Conservation (phyloP, 2,888 invertebrate genomes). For the Troides oblongomaculatus region DNA sequence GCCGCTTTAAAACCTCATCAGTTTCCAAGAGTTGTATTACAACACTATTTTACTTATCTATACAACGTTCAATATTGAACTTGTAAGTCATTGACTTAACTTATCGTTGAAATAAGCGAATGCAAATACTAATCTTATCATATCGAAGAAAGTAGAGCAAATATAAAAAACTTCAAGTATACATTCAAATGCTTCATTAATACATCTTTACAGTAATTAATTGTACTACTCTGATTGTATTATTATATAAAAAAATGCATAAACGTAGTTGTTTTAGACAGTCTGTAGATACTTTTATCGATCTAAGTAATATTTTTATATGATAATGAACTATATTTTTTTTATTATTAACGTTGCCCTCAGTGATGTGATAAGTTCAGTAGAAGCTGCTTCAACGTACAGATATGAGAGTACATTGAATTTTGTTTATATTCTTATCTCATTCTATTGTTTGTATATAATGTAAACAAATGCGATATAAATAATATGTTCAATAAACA, state of each 20-base stretch:
- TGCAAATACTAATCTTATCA: slow-evolving; percentile 18
- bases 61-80: slow-evolving; percentile 35
- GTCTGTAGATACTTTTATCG: no score
- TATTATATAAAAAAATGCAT: neutral
- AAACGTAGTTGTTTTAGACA: no score
- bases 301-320: neutral
- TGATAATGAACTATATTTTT: neutral
- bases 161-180: neutral
- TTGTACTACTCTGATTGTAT: no score
- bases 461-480: neutral
- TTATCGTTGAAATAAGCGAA: slow-evolving; percentile 35
- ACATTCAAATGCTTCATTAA: no score
- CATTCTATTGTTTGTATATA: neutral
- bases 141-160: neutral
- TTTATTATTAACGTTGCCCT: no score
- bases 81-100: slow-evolving; percentile 40
- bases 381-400: neutral
- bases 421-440: slow-evolving; percentile 1
- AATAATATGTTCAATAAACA: slow-evolving; percentile 1
- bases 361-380: no score
- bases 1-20: neutral
- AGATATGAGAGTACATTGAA: neutral
- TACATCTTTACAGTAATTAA: no score
- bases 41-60: slow-evolving; percentile 3
- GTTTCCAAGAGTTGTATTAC: neutral